Evolutionary conservation across 2,888 invertebrate species (phyloP).

Genomic region (Oligia latruncula): DNA sequence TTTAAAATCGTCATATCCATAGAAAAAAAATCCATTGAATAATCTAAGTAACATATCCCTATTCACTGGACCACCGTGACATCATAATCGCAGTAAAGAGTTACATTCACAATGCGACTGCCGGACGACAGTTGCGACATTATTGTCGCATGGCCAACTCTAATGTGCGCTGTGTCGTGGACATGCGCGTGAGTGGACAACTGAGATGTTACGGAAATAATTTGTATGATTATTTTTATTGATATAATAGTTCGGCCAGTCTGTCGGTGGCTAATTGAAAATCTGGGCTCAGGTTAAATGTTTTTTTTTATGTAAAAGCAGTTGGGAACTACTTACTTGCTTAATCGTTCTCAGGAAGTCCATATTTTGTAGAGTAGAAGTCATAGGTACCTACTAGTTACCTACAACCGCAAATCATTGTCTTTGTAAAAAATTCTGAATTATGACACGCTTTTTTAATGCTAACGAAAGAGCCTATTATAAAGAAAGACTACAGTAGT

Average conservation of each 20-base stretch:
- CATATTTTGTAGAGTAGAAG: not conserved
- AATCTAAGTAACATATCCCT: slow-evolving; percentile 38
- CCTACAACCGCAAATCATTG: too few relatives aligned
- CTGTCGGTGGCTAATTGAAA: slow-evolving; percentile 47
- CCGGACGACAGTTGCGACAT: slow-evolving; percentile 63
- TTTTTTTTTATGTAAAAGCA: not conserved
- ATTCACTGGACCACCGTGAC: slow-evolving; percentile 61
- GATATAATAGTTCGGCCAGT: slow-evolving; percentile 52
- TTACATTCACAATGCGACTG: slow-evolving; percentile 54
- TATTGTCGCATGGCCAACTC: slow-evolving; percentile 60
- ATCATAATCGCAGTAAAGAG: slow-evolving; percentile 63
- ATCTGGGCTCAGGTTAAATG: slow-evolving; percentile 10
- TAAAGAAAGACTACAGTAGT: not conserved
- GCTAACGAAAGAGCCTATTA: not conserved
- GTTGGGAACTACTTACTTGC: not conserved
- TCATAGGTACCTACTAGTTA: not conserved
- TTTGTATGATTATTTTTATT: slow-evolving; percentile 59
- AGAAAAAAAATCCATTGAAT: slow-evolving; percentile 35
- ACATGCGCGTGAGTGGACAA: slow-evolving; percentile 63
- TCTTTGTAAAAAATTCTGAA: too few relatives aligned
- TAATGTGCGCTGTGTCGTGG: slow-evolving; percentile 45
- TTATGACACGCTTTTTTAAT: not conserved
- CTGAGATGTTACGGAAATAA: slow-evolving; percentile 58
- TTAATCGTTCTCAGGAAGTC: not conserved
- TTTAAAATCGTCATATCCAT: slow-evolving; percentile 22